Base-by-base conservation (phyloP, 1,140 invertebrate species). In the Octopus bimaculoides region DNA sequence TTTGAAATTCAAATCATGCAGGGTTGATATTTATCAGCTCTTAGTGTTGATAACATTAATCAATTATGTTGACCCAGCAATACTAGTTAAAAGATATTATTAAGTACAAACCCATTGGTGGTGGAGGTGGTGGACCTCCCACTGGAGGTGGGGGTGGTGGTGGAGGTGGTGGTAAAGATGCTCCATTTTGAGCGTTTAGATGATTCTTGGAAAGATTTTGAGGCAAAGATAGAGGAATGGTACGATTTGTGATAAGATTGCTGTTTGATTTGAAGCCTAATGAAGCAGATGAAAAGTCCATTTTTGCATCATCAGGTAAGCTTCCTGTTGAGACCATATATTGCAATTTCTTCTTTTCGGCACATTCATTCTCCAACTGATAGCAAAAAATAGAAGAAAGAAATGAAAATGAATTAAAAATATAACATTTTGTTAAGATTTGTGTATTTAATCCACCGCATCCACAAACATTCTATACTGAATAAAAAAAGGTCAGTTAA, bases 231-330 rank as follows among this genome's bases (percentile, higher is more conserved):
- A 84, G 71, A 52, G 75, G 77, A 52, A 77, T 80, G 5, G 81
- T 79, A 73, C 79, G 81, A 82, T 82, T 66, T 61, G 84, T 80
- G 74, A 81, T 80, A 77, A 83, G 77, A 92, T 93, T 5, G 90
- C 91, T 75, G 90, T 92, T 71, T 91, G 90, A 79, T 90, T 91
- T 85, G 55, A 71, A 52, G 26, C 20, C 73, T 14, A 53, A 53
- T 20, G 85, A 81, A 5, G 82, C 80, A 14, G 83, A 74, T 55
- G 85, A 86, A 55, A 91, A 82, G 17, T 89, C 89, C 83, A 95
- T 95, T 91, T 97, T 97, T 1, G 96, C 95, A 89, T 98, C 96
- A 90, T 97, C 96, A 61, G 96, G 95, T 85, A 98, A 93, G 91
- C 94, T 96, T 71, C 90, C 90, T 71, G 95, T 96, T 85, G 93